These are phyloP conservation scores for Eugnorisma glareosa DNA, from an alignment of 2,888 invertebrate species.

Conservation along the genomic window DNA sequence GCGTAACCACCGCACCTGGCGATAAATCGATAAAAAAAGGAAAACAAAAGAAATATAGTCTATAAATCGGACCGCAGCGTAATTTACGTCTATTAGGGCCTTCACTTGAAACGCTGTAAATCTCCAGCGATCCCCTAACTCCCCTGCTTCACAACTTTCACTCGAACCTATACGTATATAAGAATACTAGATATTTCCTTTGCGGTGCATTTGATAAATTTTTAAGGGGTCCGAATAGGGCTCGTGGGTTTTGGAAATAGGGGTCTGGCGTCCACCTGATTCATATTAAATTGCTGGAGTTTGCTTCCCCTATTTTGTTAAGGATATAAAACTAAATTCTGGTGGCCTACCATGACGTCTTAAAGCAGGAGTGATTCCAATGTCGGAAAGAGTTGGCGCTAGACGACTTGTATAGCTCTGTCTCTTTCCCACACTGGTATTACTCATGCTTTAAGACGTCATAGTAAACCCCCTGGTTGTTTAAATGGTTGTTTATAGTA, in stretches of 20 bases:
- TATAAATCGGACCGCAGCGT: constrained; percentile 87
- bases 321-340: constrained; percentile 68
- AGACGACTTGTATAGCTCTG: no score
- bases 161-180: constrained; percentile 56
- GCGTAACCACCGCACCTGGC: constrained; percentile 64
- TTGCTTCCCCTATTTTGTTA: constrained; percentile 61
- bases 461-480: no score
- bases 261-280: constrained; percentile 67
- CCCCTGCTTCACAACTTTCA: constrained; percentile 82
- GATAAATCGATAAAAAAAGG: constrained; percentile 85
- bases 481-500: constrained; percentile 64
- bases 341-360: no score
- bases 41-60: constrained; percentile 84
- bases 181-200: constrained; percentile 64
- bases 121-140: constrained; percentile 78
- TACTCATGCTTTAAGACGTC: no score
- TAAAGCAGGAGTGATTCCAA: no score
- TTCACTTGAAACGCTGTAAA: constrained; percentile 86
- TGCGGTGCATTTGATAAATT: constrained; percentile 84
- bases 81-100: constrained; percentile 89
- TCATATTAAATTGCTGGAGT: constrained; percentile 65
- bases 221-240: constrained; percentile 81
- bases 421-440: no score
- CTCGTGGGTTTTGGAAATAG: constrained; percentile 75
- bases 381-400: no score